Evolutionary conservation across 2,888 invertebrate species (phyloP), one percentile per base, ranked within the genome.

Genomic region (Dioctria rufipes): DNA sequence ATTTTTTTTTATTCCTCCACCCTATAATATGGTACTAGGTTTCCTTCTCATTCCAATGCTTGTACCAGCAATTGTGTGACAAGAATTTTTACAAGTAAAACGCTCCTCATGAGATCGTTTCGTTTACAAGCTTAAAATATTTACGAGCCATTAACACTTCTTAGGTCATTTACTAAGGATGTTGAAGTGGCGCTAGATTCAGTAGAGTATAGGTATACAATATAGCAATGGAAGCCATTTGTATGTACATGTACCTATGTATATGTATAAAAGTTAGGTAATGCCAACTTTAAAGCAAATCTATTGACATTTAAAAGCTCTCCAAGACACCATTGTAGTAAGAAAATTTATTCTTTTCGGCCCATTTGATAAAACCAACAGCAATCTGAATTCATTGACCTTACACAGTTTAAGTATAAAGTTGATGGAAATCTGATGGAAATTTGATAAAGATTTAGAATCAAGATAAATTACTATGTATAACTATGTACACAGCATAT

Each of bases 141-240:
- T 79, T 79, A 79, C 79, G 79, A 79, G 67, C 79, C 79, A 79
- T 79, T 79, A 79, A 67, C 79, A 79, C 79, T 79, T 79, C 79
- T 79, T 79, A 79, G 79, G 43, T 79, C 79, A 67, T 79, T 79
- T 79, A 79, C 67, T 67, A 25, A 67, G 60, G 60, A 49, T 43
- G 37, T 63, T 60, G 40, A 51, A 51, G 78, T 42, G 43, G 54
- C 13, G 4, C 37, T 54, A 11, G 54, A 8, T 25, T 11, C 6
- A 54, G 54, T 4, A 11, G 54, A 54, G 54, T 8, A n/a, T n/a
- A 54, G n/a, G 4, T 54, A 8, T 54, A 25, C 25, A 25, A 25
- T 25, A 25, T 25, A 25, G 25, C 25, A 25, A 25, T 25, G 25
- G 25, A 25, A 25, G 25, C 25, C 25, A 25, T 25, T 25, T 25